Evolutionary conservation across 1,140 invertebrate genomes (phyloP).

Genomic region (Drosophila ficusphila): DNA sequence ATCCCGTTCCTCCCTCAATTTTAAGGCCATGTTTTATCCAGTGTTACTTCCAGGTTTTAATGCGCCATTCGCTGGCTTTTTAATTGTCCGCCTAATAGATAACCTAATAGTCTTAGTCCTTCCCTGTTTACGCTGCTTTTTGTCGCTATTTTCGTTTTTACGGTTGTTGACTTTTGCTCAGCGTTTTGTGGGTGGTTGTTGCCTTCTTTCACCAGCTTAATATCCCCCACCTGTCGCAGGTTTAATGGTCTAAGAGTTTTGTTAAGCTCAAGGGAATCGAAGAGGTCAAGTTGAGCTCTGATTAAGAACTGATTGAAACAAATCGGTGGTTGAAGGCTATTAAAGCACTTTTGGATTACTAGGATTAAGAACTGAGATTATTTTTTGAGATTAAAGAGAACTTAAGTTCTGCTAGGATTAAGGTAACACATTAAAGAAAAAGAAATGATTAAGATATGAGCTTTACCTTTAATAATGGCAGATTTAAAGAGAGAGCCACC

Average conservation of each 20-base stretch:
- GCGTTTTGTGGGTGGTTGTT: conserved; percentile 7
- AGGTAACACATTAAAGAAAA: too few relatives aligned
- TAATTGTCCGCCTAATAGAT: conserved; percentile 71
- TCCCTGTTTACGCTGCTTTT: conserved; percentile 21
- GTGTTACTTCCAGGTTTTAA: conserved; percentile 60
- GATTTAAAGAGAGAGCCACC: too few relatives aligned
- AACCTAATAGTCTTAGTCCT: conserved; percentile 45
- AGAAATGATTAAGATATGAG: too few relatives aligned
- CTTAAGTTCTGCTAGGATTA: too few relatives aligned
- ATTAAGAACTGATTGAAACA: conserved; percentile 14
- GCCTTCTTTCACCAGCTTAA: neutral
- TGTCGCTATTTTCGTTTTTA: conserved; percentile 29
- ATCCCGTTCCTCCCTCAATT: conserved; percentile 27
- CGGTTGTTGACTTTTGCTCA: conserved; percentile 54
- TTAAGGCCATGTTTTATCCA: conserved; percentile 31
- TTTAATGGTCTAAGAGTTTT: neutral
- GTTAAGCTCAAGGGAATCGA: neutral
- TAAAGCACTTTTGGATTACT: neutral
- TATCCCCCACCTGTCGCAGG: neutral
- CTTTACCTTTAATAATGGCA: too few relatives aligned
- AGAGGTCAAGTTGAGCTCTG: conserved; percentile 36
- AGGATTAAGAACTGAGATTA: too few relatives aligned
- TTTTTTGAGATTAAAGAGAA: too few relatives aligned
- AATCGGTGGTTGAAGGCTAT: neutral
- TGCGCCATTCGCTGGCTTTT: conserved; percentile 61